phyloP scores from a whole-genome alignment of 2,888 invertebrate species.

The Mimachlamys varia region DNA sequence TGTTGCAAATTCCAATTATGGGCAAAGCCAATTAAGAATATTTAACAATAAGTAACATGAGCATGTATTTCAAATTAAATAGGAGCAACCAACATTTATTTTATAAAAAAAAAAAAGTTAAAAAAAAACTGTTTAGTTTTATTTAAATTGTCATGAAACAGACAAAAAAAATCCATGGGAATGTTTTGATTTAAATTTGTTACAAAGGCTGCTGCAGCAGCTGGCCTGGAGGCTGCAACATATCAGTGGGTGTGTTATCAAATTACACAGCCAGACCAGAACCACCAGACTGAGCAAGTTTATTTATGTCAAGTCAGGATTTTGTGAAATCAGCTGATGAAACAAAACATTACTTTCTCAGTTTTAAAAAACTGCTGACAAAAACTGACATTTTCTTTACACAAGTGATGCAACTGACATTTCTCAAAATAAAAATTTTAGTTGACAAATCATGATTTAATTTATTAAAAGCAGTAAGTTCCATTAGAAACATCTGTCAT shows the following conservation, averaged over 20 bases:
- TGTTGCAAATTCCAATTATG: neutral
- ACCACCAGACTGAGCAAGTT: slow-evolving; percentile 7
- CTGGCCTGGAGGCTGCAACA: neutral
- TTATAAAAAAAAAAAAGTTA: neutral
- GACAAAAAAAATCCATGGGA: neutral
- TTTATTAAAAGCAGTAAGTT: neutral
- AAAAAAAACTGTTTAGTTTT: no score
- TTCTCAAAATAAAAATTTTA: neutral
- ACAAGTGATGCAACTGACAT: neutral
- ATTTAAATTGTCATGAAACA: neutral
- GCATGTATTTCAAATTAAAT: neutral
- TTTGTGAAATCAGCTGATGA: slow-evolving; percentile 5
- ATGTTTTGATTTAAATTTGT: slow-evolving; percentile 8
- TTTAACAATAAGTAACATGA: no score
- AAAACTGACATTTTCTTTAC: neutral
- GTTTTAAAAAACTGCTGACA: neutral
- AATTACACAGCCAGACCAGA: slow-evolving; percentile 22
- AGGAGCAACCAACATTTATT: neutral
- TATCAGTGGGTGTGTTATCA: neutral
- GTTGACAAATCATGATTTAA: neutral
- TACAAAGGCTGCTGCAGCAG: neutral
- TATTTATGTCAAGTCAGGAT: slow-evolving; percentile 19
- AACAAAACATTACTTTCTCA: neutral
- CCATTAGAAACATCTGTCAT: neutral
- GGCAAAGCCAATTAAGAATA: neutral